Evolutionary conservation across 1,140 invertebrate genomes (phyloP).

Genomic region (Phthorimaea operculella): DNA sequence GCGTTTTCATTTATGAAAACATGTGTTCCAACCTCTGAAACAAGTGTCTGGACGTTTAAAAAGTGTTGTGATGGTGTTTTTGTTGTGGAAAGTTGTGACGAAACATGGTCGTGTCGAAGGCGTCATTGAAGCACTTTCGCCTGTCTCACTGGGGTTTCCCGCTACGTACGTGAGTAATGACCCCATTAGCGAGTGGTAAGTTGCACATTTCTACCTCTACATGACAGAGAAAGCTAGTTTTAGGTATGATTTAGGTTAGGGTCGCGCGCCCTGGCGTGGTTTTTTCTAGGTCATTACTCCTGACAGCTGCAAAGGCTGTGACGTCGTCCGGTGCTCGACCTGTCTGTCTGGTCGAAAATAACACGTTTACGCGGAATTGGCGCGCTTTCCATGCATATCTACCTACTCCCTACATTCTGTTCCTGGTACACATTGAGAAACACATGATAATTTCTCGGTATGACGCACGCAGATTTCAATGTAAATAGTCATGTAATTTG

Average conservation of each 20-base stretch:
- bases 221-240: background rate
- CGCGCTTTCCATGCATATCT: constrained; percentile 8
- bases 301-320: constrained; percentile 55
- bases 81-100: constrained; percentile 37
- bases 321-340: constrained; percentile 51
- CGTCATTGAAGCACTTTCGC: constrained; percentile 56
- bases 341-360: constrained; percentile 46
- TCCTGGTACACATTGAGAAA: constrained; percentile 13
- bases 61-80: constrained; percentile 28
- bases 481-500: constrained; percentile 10
- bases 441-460: constrained; percentile 2
- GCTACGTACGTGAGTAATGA: constrained; percentile 25
- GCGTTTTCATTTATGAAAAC: constrained; percentile 46
- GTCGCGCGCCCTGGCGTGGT: constrained; percentile 42
- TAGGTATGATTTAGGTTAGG: constrained; percentile 44
- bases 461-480: background rate
- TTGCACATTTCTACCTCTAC: background rate
- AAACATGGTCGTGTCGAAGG: constrained; percentile 39
- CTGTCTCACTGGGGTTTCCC: constrained; percentile 50
- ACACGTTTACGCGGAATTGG: constrained; percentile 1
- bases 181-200: constrained; percentile 32
- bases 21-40: constrained; percentile 16
- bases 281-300: constrained; percentile 58
- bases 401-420: constrained; percentile 12
- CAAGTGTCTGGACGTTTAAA: constrained; percentile 22